Conservation (phyloP, 1,140 invertebrate species). For the Protaetia brevitarsis region DNA sequence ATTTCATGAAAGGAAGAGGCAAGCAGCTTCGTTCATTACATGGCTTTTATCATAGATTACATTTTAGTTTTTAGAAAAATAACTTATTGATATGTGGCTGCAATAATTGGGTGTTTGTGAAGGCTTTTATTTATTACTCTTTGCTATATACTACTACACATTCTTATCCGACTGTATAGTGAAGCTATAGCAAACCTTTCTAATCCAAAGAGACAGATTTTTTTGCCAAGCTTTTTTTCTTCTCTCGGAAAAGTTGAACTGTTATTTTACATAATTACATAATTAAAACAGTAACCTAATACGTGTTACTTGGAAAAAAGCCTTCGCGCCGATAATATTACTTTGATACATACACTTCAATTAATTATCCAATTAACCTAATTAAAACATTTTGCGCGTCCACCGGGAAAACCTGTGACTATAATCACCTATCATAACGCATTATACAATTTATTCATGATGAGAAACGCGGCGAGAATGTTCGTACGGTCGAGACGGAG, state of each 20-base stretch:
- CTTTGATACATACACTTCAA: background rate
- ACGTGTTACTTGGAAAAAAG: background rate
- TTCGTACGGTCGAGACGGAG: constrained; percentile 30
- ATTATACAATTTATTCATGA: constrained; percentile 29
- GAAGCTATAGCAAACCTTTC: too few relatives aligned
- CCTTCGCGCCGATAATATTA: background rate
- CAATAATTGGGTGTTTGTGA: too few relatives aligned
- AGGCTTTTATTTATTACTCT: too few relatives aligned
- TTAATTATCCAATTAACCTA: constrained; percentile 2
- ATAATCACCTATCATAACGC: background rate
- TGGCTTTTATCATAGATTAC: too few relatives aligned
- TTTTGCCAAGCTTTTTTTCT: background rate
- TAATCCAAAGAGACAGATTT: too few relatives aligned
- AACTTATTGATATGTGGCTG: too few relatives aligned
- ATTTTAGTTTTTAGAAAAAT: too few relatives aligned
- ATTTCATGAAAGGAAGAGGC: too few relatives aligned
- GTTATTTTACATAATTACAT: background rate
- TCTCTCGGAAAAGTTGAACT: background rate
- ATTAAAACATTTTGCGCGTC: constrained; percentile 4
- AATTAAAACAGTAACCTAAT: background rate
- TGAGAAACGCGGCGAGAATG: constrained; percentile 37
- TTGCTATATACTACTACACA: too few relatives aligned
- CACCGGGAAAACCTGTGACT: background rate
- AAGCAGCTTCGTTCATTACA: too few relatives aligned
- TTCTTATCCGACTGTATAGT: too few relatives aligned